phyloP scores from a whole-genome alignment of 2,113 vertebrate species.

The Stomatorhinus ivindoensis region DNA sequence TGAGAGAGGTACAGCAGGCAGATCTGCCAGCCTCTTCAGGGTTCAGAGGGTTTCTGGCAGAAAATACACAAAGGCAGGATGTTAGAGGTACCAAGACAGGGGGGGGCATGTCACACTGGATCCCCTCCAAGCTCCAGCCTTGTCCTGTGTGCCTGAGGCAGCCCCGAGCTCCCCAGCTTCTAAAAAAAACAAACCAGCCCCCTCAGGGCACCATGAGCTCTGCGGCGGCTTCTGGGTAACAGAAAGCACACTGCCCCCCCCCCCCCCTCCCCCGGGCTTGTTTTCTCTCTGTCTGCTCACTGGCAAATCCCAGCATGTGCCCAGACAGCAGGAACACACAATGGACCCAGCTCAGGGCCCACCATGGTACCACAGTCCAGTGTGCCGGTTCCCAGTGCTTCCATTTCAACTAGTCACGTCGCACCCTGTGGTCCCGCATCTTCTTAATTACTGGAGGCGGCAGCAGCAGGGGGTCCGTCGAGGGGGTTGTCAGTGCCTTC shows the following conservation, averaged over 20 bases:
- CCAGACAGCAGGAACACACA: conserved; percentile 27
- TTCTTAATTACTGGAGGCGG: neutral
- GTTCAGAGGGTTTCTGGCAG: neutral
- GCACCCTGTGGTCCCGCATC: neutral
- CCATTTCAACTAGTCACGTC: neutral
- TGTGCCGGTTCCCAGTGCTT: neutral
- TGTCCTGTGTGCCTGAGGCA: neutral
- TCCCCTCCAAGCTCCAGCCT: neutral
- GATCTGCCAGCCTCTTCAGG: neutral
- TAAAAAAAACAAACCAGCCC: neutral
- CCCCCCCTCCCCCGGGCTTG: conserved; percentile 4
- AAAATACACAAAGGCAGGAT: neutral
- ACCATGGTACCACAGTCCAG: neutral
- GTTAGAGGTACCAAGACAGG: neutral
- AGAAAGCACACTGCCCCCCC: neutral
- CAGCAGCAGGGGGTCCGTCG: neutral
- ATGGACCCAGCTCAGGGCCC: neutral
- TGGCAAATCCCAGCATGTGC: conserved; percentile 16
- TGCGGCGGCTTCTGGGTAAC: neutral
- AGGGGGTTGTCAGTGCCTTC: neutral
- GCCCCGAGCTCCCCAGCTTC: neutral
- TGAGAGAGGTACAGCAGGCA: neutral
- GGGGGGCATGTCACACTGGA: neutral
- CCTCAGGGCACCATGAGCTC: neutral
- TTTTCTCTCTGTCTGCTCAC: conserved; percentile 37